Base-by-base conservation (phyloP, 1,140 invertebrate species). In the Drosophila persimilis region DNA sequence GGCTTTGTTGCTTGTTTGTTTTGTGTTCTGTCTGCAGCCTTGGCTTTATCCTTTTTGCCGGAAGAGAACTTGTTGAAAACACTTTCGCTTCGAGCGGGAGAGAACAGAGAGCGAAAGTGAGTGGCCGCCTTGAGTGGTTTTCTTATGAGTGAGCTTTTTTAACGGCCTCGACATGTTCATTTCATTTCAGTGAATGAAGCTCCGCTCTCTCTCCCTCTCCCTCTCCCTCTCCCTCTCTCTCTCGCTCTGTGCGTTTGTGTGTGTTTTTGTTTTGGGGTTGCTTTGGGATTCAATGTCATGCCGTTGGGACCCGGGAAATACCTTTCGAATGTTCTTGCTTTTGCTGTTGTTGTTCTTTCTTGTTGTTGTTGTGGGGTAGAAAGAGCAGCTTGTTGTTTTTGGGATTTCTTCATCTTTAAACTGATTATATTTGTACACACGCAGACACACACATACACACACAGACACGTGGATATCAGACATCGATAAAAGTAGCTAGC, bases 281-380 rank as follows among this genome's bases (percentile, higher is more conserved):
- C 90, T 91, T 73, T 90, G 90, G 90, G 90, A 91, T 80, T 90
- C 79, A 70, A 88, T 89, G 79, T 84, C 90, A 91, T 90, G 90
- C 90, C 89, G 90, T 55, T 91, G 90, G 90, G 90, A 91, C 89
- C 81, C 76, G 85, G 88, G 81, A 91, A 86, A 90, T 91, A 83
- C 89, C 88, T 80, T 65, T 47, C 60, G 69, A 80, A 51, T 67
- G 83, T 64, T 69, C 13, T 59, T 52, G 43, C 57, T 70, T 26
- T 65, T 81, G 66, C 58, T 76, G 58, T 75, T 73, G 24, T 48
- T 52, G 20, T 20, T 52, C n/a, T 53, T 63, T 35, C 50, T 65
- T 24, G 50, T 35, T 20, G 20, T 53, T 45, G 52, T 69, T 56
- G 9, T 26, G 55, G 53, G 54, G 69, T 54, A 41, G 35, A 20